Conservation (phyloP, 2,888 invertebrate species). For the Cyrtodaria siliqua region DNA sequence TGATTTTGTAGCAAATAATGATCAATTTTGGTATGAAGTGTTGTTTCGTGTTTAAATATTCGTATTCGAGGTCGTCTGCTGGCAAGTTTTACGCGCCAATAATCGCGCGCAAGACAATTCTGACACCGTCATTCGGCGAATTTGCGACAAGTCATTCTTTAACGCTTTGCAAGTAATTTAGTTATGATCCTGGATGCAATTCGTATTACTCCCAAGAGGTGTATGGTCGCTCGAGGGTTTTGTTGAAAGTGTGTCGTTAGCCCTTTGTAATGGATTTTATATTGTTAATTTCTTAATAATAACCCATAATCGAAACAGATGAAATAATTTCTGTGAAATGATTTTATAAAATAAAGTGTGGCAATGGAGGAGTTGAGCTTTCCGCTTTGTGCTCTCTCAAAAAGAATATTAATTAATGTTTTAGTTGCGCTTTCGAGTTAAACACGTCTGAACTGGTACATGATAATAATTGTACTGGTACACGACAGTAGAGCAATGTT, state of each 20-base stretch:
- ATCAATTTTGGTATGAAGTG: slow-evolving; percentile 31
- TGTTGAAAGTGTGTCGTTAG: slow-evolving; percentile 30
- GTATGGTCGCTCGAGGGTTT: neutral
- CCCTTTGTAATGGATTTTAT: slow-evolving; percentile 58
- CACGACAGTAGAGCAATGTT: too few relatives aligned
- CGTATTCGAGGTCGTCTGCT: slow-evolving; percentile 49
- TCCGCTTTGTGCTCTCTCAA: neutral
- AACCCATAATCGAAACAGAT: slow-evolving; percentile 55
- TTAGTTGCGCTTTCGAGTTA: too few relatives aligned
- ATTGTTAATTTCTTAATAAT: slow-evolving; percentile 63
- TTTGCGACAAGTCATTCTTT: slow-evolving; percentile 53
- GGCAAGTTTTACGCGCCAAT: slow-evolving; percentile 46
- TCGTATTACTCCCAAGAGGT: neutral
- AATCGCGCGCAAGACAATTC: slow-evolving; percentile 43
- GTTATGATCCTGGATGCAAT: slow-evolving; percentile 43
- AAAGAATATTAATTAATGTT: neutral
- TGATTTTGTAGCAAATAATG: slow-evolving; percentile 24
- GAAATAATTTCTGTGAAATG: slow-evolving; percentile 49
- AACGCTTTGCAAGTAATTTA: slow-evolving; percentile 45
- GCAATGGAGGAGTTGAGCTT: neutral
- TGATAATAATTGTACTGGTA: too few relatives aligned
- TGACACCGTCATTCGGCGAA: slow-evolving; percentile 36
- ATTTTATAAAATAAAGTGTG: slow-evolving; percentile 35
- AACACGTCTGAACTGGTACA: neutral
- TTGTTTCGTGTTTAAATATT: slow-evolving; percentile 37